Evolutionary conservation across 2,797 vertebrate species (phyloP), one percentile per base, ranked within the genome.

Genomic region (Eulemur rubriventer): DNA sequence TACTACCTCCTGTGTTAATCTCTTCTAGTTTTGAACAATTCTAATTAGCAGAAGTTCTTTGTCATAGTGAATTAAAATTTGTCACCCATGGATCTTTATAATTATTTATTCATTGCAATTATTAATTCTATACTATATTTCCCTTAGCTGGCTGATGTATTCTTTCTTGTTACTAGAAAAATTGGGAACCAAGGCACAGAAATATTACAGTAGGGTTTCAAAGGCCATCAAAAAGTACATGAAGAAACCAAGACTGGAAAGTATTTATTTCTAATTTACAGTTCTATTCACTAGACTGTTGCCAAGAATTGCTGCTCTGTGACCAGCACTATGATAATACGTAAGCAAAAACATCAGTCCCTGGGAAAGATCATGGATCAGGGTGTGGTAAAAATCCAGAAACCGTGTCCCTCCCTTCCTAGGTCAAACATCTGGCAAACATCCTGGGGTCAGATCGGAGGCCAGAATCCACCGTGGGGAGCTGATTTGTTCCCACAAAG

Each of bases 301-400:
- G 88, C 91, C 59, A 89, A 93, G 72, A 95, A 70, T 65, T 17
- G 33, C 83, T 96, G 73, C 78, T 91, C 59, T 92, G 57, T 57
- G 87, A 92, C 84, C 91, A 92, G 55, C 46, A 8, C 70, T 69
- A 7, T 65, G 90, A 89, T 76, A 91, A 80, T 33, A 75, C 6
- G 4, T n/a, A 59, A 95, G 96, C 38, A 48, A 84, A 95, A 94
- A 85, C 89, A 93, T 38, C 50, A 87, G 30, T 89, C 75, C 96
- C 89, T 98, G 96, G 91, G 96, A 96, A 97, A 97, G 75, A 94
- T 65, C 94, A 59, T 41, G 94, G 95, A 89, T 92, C 63, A 90
- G 97, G 96, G 95, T 96, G 97, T 97, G 96, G 97, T 79, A 82
- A 81, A 86, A 96, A 93, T 89, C 91, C 96, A 95, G 85, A 91